Evolutionary conservation across 2,888 invertebrate species (phyloP).

Genomic region (Venustoraphidia nigricollis): DNA sequence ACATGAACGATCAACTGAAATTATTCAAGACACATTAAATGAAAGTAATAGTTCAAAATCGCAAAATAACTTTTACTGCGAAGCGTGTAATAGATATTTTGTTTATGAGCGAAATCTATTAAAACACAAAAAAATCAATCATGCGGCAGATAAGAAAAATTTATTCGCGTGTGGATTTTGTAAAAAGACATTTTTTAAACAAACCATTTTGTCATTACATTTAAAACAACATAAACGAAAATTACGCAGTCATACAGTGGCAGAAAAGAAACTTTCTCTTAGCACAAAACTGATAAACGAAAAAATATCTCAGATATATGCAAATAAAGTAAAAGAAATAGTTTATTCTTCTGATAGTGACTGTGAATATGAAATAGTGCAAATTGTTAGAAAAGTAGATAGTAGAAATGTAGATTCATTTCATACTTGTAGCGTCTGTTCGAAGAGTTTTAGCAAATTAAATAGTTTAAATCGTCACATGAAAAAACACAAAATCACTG

Average conservation of each 20-base stretch:
- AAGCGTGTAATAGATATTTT: background rate
- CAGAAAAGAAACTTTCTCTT: background rate
- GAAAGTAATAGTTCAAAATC: no score
- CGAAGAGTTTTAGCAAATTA: constrained; percentile 8
- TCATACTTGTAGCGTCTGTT: constrained; percentile 9
- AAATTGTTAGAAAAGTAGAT: constrained; percentile 7
- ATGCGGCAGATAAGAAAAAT: constrained; percentile 5
- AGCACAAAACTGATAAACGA: constrained; percentile 1
- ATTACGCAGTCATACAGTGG: background rate
- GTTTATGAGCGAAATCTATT: constrained; percentile 2
- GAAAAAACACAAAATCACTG: background rate
- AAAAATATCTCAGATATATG: constrained; percentile 9
- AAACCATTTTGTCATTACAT: constrained; percentile 4
- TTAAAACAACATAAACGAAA: constrained; percentile 4
- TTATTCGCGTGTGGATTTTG: constrained; percentile 7
- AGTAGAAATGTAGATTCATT: constrained; percentile 2
- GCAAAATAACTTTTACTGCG: background rate
- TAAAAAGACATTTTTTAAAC: constrained; percentile 6
- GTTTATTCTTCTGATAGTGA: constrained; percentile 12
- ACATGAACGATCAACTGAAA: no score
- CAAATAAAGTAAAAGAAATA: constrained; percentile 7
- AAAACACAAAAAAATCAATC: constrained; percentile 6
- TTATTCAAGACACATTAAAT: no score
- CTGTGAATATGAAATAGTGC: constrained; percentile 12
- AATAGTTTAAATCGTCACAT: constrained; percentile 5